Evolutionary conservation across 1,140 invertebrate species (phyloP), one percentile per base, ranked within the genome.

Genomic region (Pollicipes pollicipes): DNA sequence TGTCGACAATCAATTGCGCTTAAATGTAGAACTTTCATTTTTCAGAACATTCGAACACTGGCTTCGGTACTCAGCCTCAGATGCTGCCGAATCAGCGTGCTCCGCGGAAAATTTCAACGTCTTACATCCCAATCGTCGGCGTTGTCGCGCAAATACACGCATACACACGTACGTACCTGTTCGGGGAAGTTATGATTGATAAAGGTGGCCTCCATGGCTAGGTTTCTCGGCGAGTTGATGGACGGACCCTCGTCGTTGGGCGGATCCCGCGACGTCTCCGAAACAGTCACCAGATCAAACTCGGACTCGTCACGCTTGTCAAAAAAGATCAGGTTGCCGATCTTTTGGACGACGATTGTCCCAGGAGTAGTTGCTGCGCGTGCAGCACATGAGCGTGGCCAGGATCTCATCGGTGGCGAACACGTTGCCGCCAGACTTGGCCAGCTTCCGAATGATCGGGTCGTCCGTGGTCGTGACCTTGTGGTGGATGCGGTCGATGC

Each of bases 161-260:
- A n/a, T n/a, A n/a, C 76, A 69, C 69, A 73, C 21, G 68, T 71
- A 17, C 90, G 77, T 63, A 95, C 93, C 85, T 99, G 97, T 76
- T 99, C 96, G 67, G 95, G 96, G 81, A 99, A 99, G 80, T 98
- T 99, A 78, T 99, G 96, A 81, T 99, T 99, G 76, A 99, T 98
- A 77, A 97, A 98, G 0, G 97, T 98, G 0, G 97, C 97, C 81
- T 99, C 97, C 4, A 98, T 84, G 0, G 95, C 95, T 69, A 99
- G 82, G 81, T 97, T 98, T 69, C 91, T 85, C 0, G 96, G 95
- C 0, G 94, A 95, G 79, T 99, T 99, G 71, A 98, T 85, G 31
- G 90, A 91, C 77, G 88, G 93, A 68, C 90, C 90, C 77, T 99
- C 97, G 77, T 96, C 93, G 68, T 93, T 90, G 0, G 97, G 97